Conservation (phyloP, 2,888 invertebrate species). For the Stratiomys singularior region DNA sequence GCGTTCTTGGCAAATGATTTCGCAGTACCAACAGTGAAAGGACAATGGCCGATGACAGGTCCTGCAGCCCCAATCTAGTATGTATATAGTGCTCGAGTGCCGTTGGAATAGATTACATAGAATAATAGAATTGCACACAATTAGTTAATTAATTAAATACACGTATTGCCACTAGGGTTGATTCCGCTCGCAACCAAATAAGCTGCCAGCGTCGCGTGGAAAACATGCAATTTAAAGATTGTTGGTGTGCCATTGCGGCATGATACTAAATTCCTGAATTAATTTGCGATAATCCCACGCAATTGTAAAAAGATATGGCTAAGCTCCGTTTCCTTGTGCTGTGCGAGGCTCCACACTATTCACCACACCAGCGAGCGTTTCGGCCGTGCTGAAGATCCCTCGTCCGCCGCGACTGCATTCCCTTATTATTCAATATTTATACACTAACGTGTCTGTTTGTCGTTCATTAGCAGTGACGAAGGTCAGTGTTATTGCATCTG, state of each 20-base stretch:
- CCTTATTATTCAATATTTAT: slow-evolving; percentile 20
- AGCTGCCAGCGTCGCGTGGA: not conserved
- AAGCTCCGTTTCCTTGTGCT: not conserved
- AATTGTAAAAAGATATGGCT: not conserved
- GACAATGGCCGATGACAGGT: too few species aligned
- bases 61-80: too few species aligned
- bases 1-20: not conserved
- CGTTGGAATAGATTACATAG: slow-evolving; percentile 19
- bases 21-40: too few species aligned
- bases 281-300: slow-evolving; percentile 44
- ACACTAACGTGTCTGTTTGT: slow-evolving; percentile 26
- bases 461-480: slow-evolving; percentile 40
- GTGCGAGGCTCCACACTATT: too few species aligned
- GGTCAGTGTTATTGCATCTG: slow-evolving; percentile 45
- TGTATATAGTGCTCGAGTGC: too few species aligned
- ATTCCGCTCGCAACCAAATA: not conserved
- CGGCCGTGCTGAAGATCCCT: too few species aligned
- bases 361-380: too few species aligned
- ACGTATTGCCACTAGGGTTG: not conserved
- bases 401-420: not conserved
- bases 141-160: slow-evolving; percentile 48
- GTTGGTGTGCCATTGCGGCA: not conserved
- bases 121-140: slow-evolving; percentile 38
- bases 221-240: slow-evolving; percentile 21
- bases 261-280: slow-evolving; percentile 46